A percentile compares a stretch with the other conserved stretches of the same genome.
phyloP scores from a whole-genome alignment of 2,888 invertebrate species.

The Eupithecia centaureata region DNA sequence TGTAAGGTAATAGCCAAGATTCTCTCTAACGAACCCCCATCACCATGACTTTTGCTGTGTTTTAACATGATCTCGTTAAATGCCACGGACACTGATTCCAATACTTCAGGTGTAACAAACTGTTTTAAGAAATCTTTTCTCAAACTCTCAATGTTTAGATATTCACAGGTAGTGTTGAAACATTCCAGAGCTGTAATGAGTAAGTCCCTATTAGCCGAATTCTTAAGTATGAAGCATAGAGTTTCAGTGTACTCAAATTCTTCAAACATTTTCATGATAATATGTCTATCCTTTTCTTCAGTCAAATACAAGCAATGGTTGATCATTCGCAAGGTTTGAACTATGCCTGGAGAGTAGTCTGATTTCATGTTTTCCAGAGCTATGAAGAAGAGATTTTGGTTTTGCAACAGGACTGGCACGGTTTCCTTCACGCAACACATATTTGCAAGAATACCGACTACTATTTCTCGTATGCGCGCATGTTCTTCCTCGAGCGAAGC shows the following conservation, averaged over 20 bases:
- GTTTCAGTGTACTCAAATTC: slow-evolving; percentile 81
- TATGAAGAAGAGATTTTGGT: slow-evolving; percentile 82
- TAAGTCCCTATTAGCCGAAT: slow-evolving; percentile 87
- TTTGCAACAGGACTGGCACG: slow-evolving; percentile 82
- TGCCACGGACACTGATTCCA: slow-evolving; percentile 63
- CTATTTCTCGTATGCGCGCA: slow-evolving; percentile 89
- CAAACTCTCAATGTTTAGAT: slow-evolving; percentile 63
- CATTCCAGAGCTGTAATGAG: slow-evolving; percentile 84
- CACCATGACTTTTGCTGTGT: slow-evolving; percentile 53
- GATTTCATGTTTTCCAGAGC: slow-evolving; percentile 84
- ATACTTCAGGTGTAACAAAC: slow-evolving; percentile 65
- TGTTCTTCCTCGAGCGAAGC: slow-evolving; percentile 84
- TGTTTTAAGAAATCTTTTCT: slow-evolving; percentile 64
- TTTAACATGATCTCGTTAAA: slow-evolving; percentile 64
- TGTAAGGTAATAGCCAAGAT: slow-evolving; percentile 68
- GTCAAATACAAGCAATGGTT: slow-evolving; percentile 80
- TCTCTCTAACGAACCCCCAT: slow-evolving; percentile 68
- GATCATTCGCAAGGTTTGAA: slow-evolving; percentile 89
- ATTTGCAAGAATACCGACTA: slow-evolving; percentile 93
- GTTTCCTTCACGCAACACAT: slow-evolving; percentile 88
- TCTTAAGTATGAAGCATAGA: slow-evolving; percentile 88
- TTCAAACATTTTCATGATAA: slow-evolving; percentile 77
- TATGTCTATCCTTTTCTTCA: slow-evolving; percentile 68
- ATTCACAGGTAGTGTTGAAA: slow-evolving; percentile 81
- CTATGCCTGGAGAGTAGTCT: slow-evolving; percentile 88